These are phyloP conservation scores for Ctenopoma kingsleyae DNA, from an alignment of 2,797 vertebrate species.

Conservation along the genomic window DNA sequence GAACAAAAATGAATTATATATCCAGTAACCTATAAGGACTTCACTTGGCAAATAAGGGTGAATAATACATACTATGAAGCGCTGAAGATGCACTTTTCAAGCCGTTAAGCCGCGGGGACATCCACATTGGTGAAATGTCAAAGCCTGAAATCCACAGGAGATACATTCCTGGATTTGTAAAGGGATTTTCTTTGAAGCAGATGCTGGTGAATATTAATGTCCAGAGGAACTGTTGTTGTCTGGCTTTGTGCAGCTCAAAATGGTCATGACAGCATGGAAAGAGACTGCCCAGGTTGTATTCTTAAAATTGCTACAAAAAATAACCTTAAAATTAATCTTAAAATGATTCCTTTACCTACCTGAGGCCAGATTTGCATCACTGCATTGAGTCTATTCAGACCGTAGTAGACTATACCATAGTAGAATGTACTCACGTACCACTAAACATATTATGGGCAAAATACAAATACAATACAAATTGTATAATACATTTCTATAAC, in stretches of 20 bases:
- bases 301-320: slow-evolving; percentile 28
- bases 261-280: slow-evolving; percentile 56
- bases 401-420: too few relatives aligned
- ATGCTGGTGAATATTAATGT: slow-evolving; percentile 83
- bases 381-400: slow-evolving; percentile 14
- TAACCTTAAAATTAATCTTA: slow-evolving; percentile 29
- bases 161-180: slow-evolving; percentile 83
- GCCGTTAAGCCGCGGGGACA: slow-evolving; percentile 73
- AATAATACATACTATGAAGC: slow-evolving; percentile 79
- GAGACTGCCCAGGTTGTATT: slow-evolving; percentile 30
- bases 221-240: slow-evolving; percentile 54
- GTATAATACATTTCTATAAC: background rate
- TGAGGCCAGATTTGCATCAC: slow-evolving; percentile 8
- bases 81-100: slow-evolving; percentile 79
- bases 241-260: slow-evolving; percentile 64
- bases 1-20: slow-evolving; percentile 82
- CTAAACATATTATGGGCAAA: background rate
- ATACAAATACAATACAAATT: too few relatives aligned
- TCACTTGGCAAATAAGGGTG: slow-evolving; percentile 74
- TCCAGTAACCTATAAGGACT: slow-evolving; percentile 69
- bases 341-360: slow-evolving; percentile 21
- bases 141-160: slow-evolving; percentile 72
- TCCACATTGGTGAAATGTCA: slow-evolving; percentile 82
- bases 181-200: slow-evolving; percentile 79
- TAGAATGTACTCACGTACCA: background rate